Conservation (phyloP, 1,140 invertebrate genomes). For the Augochlora pura region DNA sequence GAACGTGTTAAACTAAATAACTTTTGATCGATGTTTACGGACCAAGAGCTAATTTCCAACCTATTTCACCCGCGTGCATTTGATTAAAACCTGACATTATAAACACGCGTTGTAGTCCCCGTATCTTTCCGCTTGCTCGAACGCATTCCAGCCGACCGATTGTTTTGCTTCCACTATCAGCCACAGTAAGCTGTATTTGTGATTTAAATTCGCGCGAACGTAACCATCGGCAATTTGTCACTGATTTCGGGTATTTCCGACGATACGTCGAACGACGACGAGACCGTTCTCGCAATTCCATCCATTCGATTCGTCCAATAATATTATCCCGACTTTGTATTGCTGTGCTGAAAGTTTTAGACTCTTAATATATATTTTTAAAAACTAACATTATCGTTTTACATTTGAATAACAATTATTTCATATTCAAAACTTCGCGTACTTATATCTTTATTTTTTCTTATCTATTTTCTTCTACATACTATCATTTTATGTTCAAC, state of each 20-base stretch:
- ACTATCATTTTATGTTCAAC: too few relatives aligned
- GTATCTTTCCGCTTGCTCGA: background rate
- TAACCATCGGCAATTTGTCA: background rate
- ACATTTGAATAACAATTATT: too few relatives aligned
- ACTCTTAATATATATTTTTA: too few relatives aligned
- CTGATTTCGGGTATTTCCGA: background rate
- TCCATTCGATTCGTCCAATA: background rate
- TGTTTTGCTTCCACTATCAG: slow-evolving; percentile 10
- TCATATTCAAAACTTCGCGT: too few relatives aligned
- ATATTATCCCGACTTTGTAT: slow-evolving; percentile 28
- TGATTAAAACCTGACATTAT: background rate
- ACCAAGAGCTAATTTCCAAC: background rate
- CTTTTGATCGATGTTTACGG: too few relatives aligned
- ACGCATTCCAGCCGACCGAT: background rate
- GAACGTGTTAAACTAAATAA: too few relatives aligned
- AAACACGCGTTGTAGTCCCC: background rate
- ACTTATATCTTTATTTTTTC: too few relatives aligned
- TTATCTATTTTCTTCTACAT: too few relatives aligned
- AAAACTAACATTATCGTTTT: too few relatives aligned
- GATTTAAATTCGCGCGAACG: background rate
- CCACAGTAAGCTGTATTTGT: background rate
- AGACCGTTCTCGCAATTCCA: background rate
- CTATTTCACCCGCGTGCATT: background rate
- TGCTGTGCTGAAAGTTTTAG: slow-evolving; percentile 6
- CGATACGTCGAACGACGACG: background rate